phyloP scores from a whole-genome alignment of 1,140 invertebrate species.

The Paralvinella palmiformis region DNA sequence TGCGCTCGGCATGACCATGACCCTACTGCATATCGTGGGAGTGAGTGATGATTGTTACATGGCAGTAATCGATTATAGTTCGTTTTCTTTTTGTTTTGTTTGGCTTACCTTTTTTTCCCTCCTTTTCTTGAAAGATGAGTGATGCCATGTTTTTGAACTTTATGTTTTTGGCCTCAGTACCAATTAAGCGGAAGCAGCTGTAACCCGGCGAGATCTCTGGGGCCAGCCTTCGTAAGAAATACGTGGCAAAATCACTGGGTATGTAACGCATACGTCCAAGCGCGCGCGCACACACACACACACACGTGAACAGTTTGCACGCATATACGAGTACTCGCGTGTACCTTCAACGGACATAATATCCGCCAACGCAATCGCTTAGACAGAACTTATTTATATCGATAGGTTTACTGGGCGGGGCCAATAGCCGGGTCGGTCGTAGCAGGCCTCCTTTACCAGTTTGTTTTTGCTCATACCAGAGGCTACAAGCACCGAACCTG shows the following conservation, averaged over 20 bases:
- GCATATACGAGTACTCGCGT: neutral
- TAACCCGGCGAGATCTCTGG: slow-evolving; percentile 80
- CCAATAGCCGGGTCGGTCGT: slow-evolving; percentile 42
- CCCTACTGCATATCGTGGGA: neutral
- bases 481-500: too few relatives aligned
- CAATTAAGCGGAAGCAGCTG: slow-evolving; percentile 54
- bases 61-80: neutral
- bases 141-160: neutral
- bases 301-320: neutral
- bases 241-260: slow-evolving; percentile 85
- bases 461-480: neutral
- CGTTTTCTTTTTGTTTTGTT: neutral
- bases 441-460: slow-evolving; percentile 35
- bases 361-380: neutral
- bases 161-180: slow-evolving; percentile 12
- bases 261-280: slow-evolving; percentile 33
- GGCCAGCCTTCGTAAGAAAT: slow-evolving; percentile 80
- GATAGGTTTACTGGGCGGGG: slow-evolving; percentile 49
- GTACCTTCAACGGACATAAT: neutral
- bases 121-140: too few relatives aligned
- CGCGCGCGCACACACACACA: neutral
- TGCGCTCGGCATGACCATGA: neutral
- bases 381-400: neutral
- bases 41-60: neutral
- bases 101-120: too few relatives aligned